A percentile compares a stretch with the other conserved stretches of the same genome.
Conservation (phyloP, 2,888 invertebrate species). For the Stenolophus ochropezus region DNA sequence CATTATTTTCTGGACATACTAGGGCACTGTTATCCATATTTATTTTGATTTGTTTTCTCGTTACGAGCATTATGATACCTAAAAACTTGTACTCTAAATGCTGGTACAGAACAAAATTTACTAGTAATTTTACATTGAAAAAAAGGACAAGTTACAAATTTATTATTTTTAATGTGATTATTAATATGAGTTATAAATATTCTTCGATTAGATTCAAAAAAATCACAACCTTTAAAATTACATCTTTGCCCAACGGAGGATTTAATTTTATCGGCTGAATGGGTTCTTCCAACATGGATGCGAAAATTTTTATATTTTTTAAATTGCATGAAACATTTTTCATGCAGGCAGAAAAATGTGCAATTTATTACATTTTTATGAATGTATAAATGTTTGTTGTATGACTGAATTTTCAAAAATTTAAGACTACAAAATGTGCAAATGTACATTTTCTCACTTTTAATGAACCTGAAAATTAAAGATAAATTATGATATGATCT, state of each 20-base stretch:
- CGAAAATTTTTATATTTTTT: background rate
- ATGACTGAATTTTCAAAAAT: background rate
- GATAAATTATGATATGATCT: background rate
- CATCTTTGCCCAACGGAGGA: background rate
- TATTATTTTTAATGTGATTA: background rate
- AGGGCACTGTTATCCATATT: background rate
- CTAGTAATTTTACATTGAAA: background rate
- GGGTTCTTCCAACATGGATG: background rate
- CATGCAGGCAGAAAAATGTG: background rate
- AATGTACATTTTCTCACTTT: background rate
- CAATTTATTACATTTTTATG: background rate
- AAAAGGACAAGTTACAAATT: background rate
- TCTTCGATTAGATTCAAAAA: background rate
- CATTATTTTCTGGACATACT: background rate
- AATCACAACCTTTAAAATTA: background rate
- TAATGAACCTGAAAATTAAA: background rate
- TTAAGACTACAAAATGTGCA: background rate
- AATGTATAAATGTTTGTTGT: constrained; percentile 1
- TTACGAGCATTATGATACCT: background rate
- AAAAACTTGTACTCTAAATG: constrained; percentile 1
- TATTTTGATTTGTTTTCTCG: background rate
- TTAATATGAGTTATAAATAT: background rate
- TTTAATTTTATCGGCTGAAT: background rate
- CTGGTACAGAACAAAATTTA: background rate
- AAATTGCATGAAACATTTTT: background rate